These are phyloP conservation scores for Phenacoccus solenopsis DNA, from an alignment of 1,140 invertebrate species.

Conservation along the genomic window DNA sequence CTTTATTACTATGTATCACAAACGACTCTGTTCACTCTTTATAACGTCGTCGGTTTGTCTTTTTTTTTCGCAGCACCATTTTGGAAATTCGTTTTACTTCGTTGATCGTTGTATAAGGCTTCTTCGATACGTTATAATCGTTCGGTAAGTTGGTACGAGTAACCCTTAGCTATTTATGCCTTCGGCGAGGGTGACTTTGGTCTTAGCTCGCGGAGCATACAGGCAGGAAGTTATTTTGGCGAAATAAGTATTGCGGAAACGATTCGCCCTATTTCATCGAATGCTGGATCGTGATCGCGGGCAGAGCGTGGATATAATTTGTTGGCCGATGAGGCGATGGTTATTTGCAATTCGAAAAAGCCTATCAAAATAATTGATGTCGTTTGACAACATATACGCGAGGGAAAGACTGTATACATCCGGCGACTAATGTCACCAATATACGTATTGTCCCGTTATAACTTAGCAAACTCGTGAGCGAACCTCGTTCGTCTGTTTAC, in stretches of 20 bases:
- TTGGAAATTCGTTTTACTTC: neutral
- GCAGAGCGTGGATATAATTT: neutral
- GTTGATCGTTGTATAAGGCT: neutral
- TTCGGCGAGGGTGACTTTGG: neutral
- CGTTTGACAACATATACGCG: neutral
- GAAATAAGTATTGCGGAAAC: neutral
- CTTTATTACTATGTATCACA: neutral
- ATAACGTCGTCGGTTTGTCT: neutral
- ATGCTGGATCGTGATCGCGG: neutral
- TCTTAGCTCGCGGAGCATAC: no score
- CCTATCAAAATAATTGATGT: neutral
- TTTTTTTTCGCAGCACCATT: neutral
- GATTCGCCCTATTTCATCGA: neutral
- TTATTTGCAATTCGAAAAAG: neutral
- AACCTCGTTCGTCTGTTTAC: neutral
- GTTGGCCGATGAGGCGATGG: neutral
- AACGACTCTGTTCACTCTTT: neutral
- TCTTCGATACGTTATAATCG: neutral
- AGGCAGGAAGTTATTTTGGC: neutral
- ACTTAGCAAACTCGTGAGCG: neutral
- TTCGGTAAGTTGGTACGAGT: no score
- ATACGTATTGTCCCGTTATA: neutral
- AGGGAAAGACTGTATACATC: neutral
- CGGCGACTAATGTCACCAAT: neutral
- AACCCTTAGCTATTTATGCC: no score